A percentile compares a stretch with the other conserved stretches of the same genome.
Evolutionary conservation across 2,797 vertebrate species (phyloP).

Genomic region (Chelmon rostratus): DNA sequence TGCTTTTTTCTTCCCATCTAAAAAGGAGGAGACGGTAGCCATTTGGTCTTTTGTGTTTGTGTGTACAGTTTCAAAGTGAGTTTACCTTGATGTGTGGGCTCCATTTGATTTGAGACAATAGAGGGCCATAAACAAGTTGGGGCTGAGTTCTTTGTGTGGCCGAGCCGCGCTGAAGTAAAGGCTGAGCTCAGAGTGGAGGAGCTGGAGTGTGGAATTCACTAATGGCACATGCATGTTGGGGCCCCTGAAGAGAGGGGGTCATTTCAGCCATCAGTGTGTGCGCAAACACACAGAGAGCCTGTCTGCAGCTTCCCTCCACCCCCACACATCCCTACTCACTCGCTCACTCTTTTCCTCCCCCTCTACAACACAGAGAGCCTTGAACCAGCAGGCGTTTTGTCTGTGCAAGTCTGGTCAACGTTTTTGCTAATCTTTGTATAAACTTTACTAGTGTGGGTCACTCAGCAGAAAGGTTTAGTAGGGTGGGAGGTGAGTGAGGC

Average conservation of each 20-base stretch:
- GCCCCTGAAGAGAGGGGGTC: slow-evolving; percentile 83
- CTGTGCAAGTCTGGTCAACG: slow-evolving; percentile 73
- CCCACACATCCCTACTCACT: slow-evolving; percentile 59
- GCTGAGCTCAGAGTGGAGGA: slow-evolving; percentile 81
- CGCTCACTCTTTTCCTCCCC: slow-evolving; percentile 56
- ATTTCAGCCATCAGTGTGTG: slow-evolving; percentile 83
- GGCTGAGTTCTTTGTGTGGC: slow-evolving; percentile 79
- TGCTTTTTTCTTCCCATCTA: slow-evolving; percentile 46
- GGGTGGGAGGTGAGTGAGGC: slow-evolving; percentile 65
- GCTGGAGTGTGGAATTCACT: slow-evolving; percentile 87
- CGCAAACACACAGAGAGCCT: slow-evolving; percentile 83
- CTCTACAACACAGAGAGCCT: slow-evolving; percentile 56
- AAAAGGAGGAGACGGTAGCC: slow-evolving; percentile 56
- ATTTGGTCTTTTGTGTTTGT: slow-evolving; percentile 72
- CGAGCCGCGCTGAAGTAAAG: slow-evolving; percentile 73
- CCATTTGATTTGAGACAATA: slow-evolving; percentile 83
- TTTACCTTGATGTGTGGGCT: slow-evolving; percentile 82
- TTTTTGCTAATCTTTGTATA: slow-evolving; percentile 80
- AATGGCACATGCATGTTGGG: slow-evolving; percentile 87
- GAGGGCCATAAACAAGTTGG: slow-evolving; percentile 80
- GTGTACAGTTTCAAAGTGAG: slow-evolving; percentile 74
- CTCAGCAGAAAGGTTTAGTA: slow-evolving; percentile 73
- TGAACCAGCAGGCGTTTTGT: slow-evolving; percentile 72
- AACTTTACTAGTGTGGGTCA: slow-evolving; percentile 76
- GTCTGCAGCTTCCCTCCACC: slow-evolving; percentile 73